A percentile compares a stretch with the other conserved stretches of the same genome.
Evolutionary conservation across 2,888 invertebrate species (phyloP).

Genomic region (Tubulanus polymorphus): DNA sequence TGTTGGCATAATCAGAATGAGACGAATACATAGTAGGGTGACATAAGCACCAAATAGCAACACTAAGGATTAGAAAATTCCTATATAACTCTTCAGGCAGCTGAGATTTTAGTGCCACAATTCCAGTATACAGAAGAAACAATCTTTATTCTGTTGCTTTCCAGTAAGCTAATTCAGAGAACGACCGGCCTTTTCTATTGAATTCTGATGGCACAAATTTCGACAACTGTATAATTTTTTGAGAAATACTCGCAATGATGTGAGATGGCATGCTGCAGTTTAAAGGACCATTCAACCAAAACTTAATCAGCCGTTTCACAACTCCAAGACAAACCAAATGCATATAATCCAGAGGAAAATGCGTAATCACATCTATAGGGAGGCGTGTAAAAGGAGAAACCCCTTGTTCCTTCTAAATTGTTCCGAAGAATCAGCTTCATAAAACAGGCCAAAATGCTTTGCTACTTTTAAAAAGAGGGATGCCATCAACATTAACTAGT

Average conservation of each 20-base stretch:
- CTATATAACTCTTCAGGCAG: conserved; percentile 12
- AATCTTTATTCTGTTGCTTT: conserved; percentile 39
- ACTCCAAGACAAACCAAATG: conserved; percentile 43
- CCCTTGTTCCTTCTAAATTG: conserved; percentile 2
- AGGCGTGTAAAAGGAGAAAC: conserved; percentile 13
- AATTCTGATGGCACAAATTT: conserved; percentile 28
- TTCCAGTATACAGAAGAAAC: conserved; percentile 32
- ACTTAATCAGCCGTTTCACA: conserved; percentile 28
- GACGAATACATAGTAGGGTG: background rate
- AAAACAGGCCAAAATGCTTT: conserved; percentile 13
- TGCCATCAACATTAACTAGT: conserved; percentile 14
- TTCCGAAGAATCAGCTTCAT: no score
- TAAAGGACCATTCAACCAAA: conserved; percentile 26
- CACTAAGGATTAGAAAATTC: conserved; percentile 17
- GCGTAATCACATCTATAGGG: conserved; percentile 9
- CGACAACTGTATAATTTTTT: conserved; percentile 4
- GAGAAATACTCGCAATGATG: conserved; percentile 13
- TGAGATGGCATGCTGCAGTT: conserved; percentile 11
- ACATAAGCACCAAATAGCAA: conserved; percentile 14
- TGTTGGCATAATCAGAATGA: conserved; percentile 16
- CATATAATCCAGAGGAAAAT: conserved; percentile 25
- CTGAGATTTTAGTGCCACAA: conserved; percentile 13
- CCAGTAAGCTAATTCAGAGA: conserved; percentile 29
- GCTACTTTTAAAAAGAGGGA: conserved; percentile 13
- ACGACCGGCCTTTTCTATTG: conserved; percentile 27